These are phyloP conservation scores for Agrotis ipsilon DNA, from an alignment of 2,888 invertebrate species.

Conservation along the genomic window DNA sequence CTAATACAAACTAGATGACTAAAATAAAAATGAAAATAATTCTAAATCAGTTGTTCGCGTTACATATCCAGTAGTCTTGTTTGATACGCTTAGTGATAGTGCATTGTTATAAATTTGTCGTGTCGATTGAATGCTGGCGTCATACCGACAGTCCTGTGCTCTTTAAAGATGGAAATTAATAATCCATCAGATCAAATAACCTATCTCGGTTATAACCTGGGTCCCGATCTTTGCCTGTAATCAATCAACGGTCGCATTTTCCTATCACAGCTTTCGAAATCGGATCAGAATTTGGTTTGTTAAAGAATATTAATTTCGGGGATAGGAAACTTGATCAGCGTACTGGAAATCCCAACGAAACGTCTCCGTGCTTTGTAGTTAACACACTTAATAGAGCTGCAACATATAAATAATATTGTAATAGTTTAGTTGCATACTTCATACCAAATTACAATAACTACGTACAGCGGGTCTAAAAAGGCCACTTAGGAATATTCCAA, in stretches of 20 bases:
- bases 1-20: constrained; percentile 26
- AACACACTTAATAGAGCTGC: not conserved
- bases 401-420: not conserved
- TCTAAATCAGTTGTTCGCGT: constrained; percentile 44
- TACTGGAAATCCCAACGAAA: not conserved
- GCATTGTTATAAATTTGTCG: constrained; percentile 39
- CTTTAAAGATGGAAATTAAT: not conserved
- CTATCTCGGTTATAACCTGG: too few relatives aligned
- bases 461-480: not conserved
- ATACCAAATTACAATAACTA: not conserved
- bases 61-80: constrained; percentile 60
- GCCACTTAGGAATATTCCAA: too few relatives aligned
- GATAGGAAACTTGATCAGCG: constrained; percentile 7
- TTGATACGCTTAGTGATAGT: constrained; percentile 40
- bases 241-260: too few relatives aligned
- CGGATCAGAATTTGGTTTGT: too few relatives aligned
- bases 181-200: too few relatives aligned
- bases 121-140: constrained; percentile 4
- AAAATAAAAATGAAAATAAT: constrained; percentile 10
- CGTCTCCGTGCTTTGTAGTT: not conserved
- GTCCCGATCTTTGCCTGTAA: too few relatives aligned
- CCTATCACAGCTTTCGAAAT: too few relatives aligned
- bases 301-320: not conserved
- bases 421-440: not conserved
- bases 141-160: constrained; percentile 20